phyloP scores from a whole-genome alignment of 2,797 vertebrate genomes.

The Trematomus bernacchii region DNA sequence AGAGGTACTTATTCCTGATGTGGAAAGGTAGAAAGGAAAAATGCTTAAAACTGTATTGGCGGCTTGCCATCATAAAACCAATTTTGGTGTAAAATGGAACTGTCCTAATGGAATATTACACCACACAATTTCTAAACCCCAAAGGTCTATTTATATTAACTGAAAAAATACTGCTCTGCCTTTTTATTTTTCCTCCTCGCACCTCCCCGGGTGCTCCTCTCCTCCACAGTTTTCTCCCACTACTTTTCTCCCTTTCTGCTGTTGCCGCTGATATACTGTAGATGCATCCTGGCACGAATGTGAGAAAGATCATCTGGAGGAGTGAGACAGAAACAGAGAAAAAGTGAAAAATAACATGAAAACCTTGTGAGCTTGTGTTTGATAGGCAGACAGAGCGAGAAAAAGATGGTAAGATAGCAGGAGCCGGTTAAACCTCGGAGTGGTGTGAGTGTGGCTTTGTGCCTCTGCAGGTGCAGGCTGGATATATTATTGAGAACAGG shows the following conservation, averaged over 20 bases:
- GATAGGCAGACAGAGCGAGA: conserved; percentile 40
- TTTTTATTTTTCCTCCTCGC: conserved; percentile 11
- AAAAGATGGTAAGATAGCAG: conserved; percentile 34
- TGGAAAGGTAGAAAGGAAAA: conserved; percentile 38
- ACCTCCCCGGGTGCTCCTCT: conserved; percentile 43
- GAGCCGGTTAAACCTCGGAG: conserved; percentile 53
- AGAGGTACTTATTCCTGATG: conserved; percentile 37
- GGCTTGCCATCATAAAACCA: conserved; percentile 54
- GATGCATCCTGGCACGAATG: conserved; percentile 55
- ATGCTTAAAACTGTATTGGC: conserved; percentile 46
- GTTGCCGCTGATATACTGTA: conserved; percentile 63
- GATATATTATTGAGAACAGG: conserved; percentile 74
- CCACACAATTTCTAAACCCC: conserved; percentile 55
- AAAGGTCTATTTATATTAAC: conserved; percentile 62
- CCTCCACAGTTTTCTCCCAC: conserved; percentile 40
- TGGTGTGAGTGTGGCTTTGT: conserved; percentile 63
- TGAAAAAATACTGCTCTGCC: conserved; percentile 30
- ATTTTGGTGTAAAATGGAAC: conserved; percentile 68
- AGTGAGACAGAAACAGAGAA: conserved; percentile 30
- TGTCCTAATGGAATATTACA: conserved; percentile 62
- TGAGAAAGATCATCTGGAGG: conserved; percentile 65
- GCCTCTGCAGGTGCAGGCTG: conserved; percentile 68
- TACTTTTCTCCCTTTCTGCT: conserved; percentile 45
- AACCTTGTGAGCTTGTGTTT: conserved; percentile 47
- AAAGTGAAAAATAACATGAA: conserved; percentile 53